Evolutionary conservation across 1,140 invertebrate genomes (phyloP).

Genomic region (Camponotus vicinus): DNA sequence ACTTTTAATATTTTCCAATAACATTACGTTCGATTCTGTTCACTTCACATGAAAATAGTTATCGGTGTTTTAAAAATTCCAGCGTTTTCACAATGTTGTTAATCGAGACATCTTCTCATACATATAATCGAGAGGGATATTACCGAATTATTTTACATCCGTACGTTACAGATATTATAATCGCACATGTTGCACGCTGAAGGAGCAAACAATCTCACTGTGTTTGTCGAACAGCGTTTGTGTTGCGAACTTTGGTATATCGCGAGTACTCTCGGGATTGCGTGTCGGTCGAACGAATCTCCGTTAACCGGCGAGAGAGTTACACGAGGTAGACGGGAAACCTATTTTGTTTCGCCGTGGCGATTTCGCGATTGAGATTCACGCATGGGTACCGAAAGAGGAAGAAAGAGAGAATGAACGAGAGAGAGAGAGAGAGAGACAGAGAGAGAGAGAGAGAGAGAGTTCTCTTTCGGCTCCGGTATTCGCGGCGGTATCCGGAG

Average conservation of each 20-base stretch:
- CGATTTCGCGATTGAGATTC: slow-evolving; percentile 58
- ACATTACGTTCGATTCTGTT: no score
- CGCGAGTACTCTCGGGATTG: slow-evolving; percentile 41
- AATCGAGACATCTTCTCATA: no score
- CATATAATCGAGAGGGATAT: no score
- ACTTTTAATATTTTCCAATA: no score
- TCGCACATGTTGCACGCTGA: slow-evolving; percentile 16
- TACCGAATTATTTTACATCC: not conserved
- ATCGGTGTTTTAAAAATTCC: no score
- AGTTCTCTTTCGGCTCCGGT: not conserved
- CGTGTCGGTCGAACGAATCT: slow-evolving; percentile 52
- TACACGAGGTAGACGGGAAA: slow-evolving; percentile 38
- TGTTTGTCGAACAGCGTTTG: slow-evolving; percentile 34
- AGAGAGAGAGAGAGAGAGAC: no score
- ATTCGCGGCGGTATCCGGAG: slow-evolving; percentile 41
- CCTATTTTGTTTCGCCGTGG: slow-evolving; percentile 53
- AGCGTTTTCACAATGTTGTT: no score
- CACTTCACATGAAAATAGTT: no score
- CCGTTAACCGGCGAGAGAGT: slow-evolving; percentile 36
- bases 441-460: no score
- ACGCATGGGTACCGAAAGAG: slow-evolving; percentile 30
- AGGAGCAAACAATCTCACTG: slow-evolving; percentile 34
- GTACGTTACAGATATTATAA: slow-evolving; percentile 45
- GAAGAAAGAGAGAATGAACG: no score
- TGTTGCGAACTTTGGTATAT: slow-evolving; percentile 47